Conservation (phyloP, 2,113 vertebrate species). For the Oreochromis aureus region DNA sequence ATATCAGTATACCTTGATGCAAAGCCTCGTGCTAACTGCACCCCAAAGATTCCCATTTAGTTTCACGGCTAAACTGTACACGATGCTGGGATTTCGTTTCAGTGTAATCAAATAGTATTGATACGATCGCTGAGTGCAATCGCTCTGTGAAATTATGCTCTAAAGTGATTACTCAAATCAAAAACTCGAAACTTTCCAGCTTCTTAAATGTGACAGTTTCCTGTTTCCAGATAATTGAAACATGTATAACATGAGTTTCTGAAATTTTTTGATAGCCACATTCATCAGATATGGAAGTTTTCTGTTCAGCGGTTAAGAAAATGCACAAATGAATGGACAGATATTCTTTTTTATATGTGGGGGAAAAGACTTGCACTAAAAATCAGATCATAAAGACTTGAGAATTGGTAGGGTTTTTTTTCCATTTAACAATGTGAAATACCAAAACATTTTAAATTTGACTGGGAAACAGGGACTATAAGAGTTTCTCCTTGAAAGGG, state of each 20-base stretch:
- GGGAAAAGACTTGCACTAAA: neutral
- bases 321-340: neutral
- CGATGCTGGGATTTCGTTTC: neutral
- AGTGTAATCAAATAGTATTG: neutral
- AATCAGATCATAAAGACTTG: neutral
- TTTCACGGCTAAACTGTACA: neutral
- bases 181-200: neutral
- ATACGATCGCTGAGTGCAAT: neutral
- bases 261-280: neutral
- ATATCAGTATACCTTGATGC: neutral
- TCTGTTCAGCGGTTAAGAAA: neutral
- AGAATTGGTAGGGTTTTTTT: neutral
- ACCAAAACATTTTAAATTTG: neutral
- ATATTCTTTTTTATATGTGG: neutral
- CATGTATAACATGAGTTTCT: rapidly evolving
- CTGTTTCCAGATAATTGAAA: neutral
- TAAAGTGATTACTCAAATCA: neutral
- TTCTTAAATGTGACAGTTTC: neutral
- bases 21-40: neutral
- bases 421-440: neutral
- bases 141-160: neutral
- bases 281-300: neutral
- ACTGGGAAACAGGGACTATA: neutral
- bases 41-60: neutral
- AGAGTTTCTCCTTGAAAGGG: neutral